Percentiles rank a stretch among this genome's conserved stretches.
phyloP scores from a whole-genome alignment of 2,113 vertebrate species.

The Morphnarchus princeps region DNA sequence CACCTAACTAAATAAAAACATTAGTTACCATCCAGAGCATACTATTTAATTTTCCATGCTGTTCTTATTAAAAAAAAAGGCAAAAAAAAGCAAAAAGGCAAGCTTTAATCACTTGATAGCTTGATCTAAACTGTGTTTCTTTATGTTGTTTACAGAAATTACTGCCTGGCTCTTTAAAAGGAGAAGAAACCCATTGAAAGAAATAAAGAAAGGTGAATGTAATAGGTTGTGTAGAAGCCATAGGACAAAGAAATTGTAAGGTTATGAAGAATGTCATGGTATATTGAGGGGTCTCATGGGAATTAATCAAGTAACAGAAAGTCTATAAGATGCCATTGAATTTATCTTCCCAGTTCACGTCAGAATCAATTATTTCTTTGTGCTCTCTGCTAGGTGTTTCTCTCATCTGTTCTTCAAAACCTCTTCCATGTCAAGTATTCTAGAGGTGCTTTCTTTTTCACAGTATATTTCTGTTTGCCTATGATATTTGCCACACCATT shows the following conservation, averaged over 20 bases:
- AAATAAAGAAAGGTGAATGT: background rate
- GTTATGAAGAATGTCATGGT: background rate
- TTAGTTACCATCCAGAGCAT: background rate
- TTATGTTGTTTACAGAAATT: background rate
- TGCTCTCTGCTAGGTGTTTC: background rate
- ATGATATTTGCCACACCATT: background rate
- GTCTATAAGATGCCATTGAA: background rate
- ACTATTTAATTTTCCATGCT: background rate
- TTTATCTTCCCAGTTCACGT: background rate
- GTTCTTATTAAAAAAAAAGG: background rate
- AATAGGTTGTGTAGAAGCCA: background rate
- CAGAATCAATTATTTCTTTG: conserved; percentile 4
- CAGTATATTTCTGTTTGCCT: background rate
- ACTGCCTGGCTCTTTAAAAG: background rate
- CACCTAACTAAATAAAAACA: background rate
- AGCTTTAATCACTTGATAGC: background rate
- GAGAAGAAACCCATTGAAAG: background rate
- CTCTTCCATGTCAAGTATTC: background rate
- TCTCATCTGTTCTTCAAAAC: conserved; percentile 13
- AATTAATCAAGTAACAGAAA: conserved; percentile 10
- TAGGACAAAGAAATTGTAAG: background rate
- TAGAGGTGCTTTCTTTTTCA: background rate
- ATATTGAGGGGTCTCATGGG: background rate
- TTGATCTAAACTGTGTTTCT: background rate
- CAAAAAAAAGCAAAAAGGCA: background rate